Conservation (phyloP, 2,797 vertebrate genomes). For the Trachurus trachurus region DNA sequence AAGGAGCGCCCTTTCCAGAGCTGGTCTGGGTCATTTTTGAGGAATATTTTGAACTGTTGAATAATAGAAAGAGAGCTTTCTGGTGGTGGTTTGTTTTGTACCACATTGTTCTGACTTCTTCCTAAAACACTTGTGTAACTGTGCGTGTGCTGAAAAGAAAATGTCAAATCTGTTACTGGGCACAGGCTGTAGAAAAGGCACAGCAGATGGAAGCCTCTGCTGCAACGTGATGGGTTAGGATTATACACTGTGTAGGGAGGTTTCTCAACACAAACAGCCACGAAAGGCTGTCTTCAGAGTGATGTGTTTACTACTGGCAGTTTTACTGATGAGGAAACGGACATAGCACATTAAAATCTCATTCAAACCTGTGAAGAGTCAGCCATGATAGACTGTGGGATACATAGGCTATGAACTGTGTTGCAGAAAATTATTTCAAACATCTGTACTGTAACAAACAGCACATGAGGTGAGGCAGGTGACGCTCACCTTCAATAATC, state of each 20-base stretch:
- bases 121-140: background rate
- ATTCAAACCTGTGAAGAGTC: background rate
- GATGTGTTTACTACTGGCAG: background rate
- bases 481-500: constrained; percentile 1
- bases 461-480: background rate
- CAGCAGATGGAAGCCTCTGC: background rate
- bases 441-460: constrained; percentile 8
- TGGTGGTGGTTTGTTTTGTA: background rate
- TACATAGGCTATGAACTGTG: constrained; percentile 1
- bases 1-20: background rate
- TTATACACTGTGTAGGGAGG: background rate
- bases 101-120: background rate
- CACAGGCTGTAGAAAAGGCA: background rate
- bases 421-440: constrained; percentile 21
- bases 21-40: background rate
- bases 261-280: background rate
- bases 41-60: constrained; percentile 3
- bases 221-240: background rate
- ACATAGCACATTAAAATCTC: background rate
- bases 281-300: background rate
- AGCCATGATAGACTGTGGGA: constrained; percentile 4
- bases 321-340: background rate
- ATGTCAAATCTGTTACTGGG: background rate
- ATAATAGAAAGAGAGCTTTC: constrained; percentile 6
- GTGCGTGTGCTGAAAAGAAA: background rate